Evolutionary conservation across 2,888 invertebrate genomes (phyloP).

Genomic region (Octodonta nipae): DNA sequence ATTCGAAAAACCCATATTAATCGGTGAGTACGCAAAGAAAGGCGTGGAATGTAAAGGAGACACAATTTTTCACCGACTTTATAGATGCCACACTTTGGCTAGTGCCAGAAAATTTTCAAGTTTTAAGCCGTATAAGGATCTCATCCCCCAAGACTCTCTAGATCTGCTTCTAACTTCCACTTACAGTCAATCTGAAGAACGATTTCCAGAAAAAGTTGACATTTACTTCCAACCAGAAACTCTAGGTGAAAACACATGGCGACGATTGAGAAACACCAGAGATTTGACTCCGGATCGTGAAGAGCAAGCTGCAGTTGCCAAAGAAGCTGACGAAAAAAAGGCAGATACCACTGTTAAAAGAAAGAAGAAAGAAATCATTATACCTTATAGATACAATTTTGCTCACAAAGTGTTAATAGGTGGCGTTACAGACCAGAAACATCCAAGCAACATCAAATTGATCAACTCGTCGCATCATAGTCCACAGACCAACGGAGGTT

Average conservation of each 20-base stretch:
- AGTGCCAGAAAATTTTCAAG: constrained; percentile 33
- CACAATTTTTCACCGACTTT: too few species aligned
- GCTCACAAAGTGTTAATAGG: constrained; percentile 47
- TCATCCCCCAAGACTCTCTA: constrained; percentile 51
- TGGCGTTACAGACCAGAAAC: constrained; percentile 48
- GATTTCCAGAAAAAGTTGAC: constrained; percentile 51
- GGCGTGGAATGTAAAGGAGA: constrained; percentile 31
- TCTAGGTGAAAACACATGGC: constrained; percentile 46
- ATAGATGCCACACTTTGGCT: constrained; percentile 41
- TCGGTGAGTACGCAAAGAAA: constrained; percentile 20
- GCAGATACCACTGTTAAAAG: constrained; percentile 2
- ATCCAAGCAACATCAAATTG: constrained; percentile 61
- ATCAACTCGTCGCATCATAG: constrained; percentile 72
- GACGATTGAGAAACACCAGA: constrained; percentile 50
- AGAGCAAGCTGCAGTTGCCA: constrained; percentile 13
- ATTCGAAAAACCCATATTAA: constrained; percentile 31
- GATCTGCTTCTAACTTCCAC: constrained; percentile 53
- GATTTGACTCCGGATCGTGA: constrained; percentile 35
- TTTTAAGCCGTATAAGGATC: constrained; percentile 8
- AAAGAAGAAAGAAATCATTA: neutral
- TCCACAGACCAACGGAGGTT: constrained; percentile 69
- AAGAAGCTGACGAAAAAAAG: constrained; percentile 2
- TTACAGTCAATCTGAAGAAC: constrained; percentile 53
- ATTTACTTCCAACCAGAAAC: constrained; percentile 56
- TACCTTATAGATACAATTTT: constrained; percentile 6